phyloP scores from a whole-genome alignment of 2,888 invertebrate genomes.

The Eilema griseolum region DNA sequence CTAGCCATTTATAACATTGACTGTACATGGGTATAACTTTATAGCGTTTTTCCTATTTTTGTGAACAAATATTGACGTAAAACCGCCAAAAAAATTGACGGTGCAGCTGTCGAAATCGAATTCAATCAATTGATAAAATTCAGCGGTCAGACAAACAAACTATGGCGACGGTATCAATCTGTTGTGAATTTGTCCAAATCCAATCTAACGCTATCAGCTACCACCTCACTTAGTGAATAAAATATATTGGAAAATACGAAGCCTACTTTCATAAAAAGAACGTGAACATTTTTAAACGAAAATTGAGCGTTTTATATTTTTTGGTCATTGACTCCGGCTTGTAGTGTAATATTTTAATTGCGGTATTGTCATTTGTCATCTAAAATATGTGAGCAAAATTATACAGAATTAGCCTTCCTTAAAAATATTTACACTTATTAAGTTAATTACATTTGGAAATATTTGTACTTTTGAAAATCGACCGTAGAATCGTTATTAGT shows the following conservation, averaged over 20 bases:
- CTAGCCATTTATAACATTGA: slow-evolving; percentile 7
- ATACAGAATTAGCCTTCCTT: neutral
- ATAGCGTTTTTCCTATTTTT: slow-evolving; percentile 31
- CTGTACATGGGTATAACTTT: slow-evolving; percentile 13
- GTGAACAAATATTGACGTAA: slow-evolving; percentile 42
- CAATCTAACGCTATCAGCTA: slow-evolving; percentile 60
- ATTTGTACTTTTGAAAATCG: slow-evolving; percentile 21
- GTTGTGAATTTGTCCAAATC: slow-evolving; percentile 60
- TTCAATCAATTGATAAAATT: slow-evolving; percentile 66
- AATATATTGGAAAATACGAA: slow-evolving; percentile 44
- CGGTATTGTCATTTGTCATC: neutral
- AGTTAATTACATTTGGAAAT: neutral
- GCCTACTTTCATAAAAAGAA: slow-evolving; percentile 14
- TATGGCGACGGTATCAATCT: slow-evolving; percentile 59
- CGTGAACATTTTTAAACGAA: neutral
- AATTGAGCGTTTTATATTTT: slow-evolving; percentile 2
- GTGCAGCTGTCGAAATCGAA: slow-evolving; percentile 44
- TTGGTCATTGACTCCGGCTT: neutral
- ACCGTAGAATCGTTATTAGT: slow-evolving; percentile 54
- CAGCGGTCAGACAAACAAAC: slow-evolving; percentile 57
- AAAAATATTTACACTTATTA: neutral
- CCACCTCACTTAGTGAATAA: slow-evolving; percentile 40
- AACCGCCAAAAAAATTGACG: slow-evolving; percentile 39
- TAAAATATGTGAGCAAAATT: neutral
- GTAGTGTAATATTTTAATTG: slow-evolving; percentile 5